Conservation (phyloP, 2,888 invertebrate species). For the Crepidodera aurea region DNA sequence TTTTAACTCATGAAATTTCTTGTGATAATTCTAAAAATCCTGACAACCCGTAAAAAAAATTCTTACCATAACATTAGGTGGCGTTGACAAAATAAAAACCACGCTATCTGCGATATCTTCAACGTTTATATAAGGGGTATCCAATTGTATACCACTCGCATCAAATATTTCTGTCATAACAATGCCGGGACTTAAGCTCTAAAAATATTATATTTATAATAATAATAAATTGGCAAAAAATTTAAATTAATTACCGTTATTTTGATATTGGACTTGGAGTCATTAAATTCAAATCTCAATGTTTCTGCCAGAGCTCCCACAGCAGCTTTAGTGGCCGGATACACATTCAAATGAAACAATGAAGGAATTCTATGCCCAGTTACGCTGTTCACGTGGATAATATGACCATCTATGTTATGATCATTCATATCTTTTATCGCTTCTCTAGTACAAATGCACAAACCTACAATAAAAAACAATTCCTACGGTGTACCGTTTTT, state of each 20-base stretch:
- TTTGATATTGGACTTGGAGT: conserved; percentile 40
- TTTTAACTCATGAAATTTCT: too few relatives aligned
- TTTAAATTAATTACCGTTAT: conserved; percentile 40
- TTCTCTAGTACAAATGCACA: conserved; percentile 46
- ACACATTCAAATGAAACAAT: conserved; percentile 38
- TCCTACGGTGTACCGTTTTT: background rate
- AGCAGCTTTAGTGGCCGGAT: conserved; percentile 43
- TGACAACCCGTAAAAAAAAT: too few relatives aligned
- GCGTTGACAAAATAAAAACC: conserved; percentile 26
- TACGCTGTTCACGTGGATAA: conserved; percentile 48
- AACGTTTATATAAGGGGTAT: background rate
- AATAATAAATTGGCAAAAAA: background rate
- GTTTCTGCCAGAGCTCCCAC: conserved; percentile 44
- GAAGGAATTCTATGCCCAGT: conserved; percentile 42
- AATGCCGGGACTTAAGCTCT: conserved; percentile 28
- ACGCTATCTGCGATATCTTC: conserved; percentile 20
- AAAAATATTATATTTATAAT: conserved; percentile 4
- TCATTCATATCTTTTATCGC: conserved; percentile 46
- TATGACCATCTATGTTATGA: conserved; percentile 44
- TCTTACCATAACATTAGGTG: conserved; percentile 30
- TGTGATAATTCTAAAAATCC: too few relatives aligned
- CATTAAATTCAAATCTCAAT: conserved; percentile 40
- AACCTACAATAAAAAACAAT: conserved; percentile 27
- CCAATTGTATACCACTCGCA: conserved; percentile 1
- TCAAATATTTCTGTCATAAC: conserved; percentile 23